A percentile compares a stretch with the other conserved stretches of the same genome.
Evolutionary conservation across 2,113 vertebrate genomes (phyloP).

Genomic region (Pluvianellus socialis): DNA sequence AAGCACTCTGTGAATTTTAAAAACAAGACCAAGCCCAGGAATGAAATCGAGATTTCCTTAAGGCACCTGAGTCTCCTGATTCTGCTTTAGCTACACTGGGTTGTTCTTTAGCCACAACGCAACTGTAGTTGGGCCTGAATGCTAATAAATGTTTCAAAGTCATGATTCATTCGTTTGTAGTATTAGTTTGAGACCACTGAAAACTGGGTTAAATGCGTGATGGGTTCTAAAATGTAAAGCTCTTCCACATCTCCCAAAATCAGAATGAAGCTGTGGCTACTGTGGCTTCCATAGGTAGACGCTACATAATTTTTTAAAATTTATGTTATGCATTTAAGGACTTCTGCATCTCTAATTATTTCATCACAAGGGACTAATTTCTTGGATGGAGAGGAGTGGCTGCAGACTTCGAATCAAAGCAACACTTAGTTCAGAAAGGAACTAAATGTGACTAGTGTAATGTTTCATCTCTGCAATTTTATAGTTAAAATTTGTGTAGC

Average conservation of each 20-base stretch:
- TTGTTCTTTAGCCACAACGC: background rate
- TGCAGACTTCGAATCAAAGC: background rate
- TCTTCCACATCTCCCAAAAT: background rate
- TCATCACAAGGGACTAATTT: background rate
- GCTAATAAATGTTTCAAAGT: background rate
- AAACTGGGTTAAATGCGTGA: background rate
- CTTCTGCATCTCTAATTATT: background rate
- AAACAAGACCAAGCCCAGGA: background rate
- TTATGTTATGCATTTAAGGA: background rate
- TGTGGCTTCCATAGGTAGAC: background rate
- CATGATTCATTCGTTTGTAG: background rate
- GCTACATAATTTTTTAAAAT: background rate
- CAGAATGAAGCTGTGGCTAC: background rate
- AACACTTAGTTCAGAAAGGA: background rate
- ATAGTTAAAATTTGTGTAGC: background rate
- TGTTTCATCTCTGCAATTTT: background rate
- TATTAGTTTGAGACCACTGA: background rate
- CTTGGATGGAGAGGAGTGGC: background rate
- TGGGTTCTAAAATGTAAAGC: background rate
- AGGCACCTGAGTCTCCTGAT: background rate
- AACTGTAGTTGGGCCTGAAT: background rate
- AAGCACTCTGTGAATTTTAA: background rate
- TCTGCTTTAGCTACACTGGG: background rate
- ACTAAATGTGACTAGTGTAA: background rate
- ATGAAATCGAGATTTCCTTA: background rate